Base-by-base conservation (phyloP, 2,113 vertebrate genomes). In the Talpa occidentalis region DNA sequence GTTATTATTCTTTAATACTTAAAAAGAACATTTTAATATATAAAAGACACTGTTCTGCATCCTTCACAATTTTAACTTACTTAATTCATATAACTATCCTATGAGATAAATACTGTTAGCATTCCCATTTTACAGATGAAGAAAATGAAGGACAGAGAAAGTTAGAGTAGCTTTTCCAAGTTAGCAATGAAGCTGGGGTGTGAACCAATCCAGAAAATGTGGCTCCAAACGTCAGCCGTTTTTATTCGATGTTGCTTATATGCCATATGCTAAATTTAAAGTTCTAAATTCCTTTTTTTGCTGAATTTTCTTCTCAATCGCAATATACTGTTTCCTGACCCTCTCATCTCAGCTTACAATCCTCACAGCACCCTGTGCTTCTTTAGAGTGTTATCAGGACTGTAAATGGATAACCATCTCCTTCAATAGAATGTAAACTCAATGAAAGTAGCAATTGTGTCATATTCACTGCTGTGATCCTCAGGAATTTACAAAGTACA, bases 301-400 rank as follows among this genome's bases (percentile, higher is more conserved):
- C 69, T 74, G 60, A 76, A 69, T 67, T 79, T 56, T 66, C 14
- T 77, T 24, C 52, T 87, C 52, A 91, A 96, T 72, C n/a, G 6
- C 30, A 88, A 35, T 62, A 10, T 24, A 54, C 17, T 12, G 62
- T 59, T 64, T 72, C 56, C 37, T 79, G 59, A 56, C 21, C 15
- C 40, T 49, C 35, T 60, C 40, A 60, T 32, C 22, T 40, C 69
- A 78, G 22, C 30, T 62, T n/a, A 49, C 40, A 88, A 59, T 72
- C 66, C n/a, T 93, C 40, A 1, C 44, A 67, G 52, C 16, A 78
- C 26, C 42, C 11, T 37, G 10, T 17, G 67, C 37, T 76, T n/a
- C 47, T 77, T 83, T 32, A 62, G n/a, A 62, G 11, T 21, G 10
- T 69, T 85, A 74, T 49, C 66, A 42, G 73, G 83, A 84, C 26